Base-by-base conservation (phyloP, 64 coral and sea anemone genomes). In the Montipora foliosa region DNA sequence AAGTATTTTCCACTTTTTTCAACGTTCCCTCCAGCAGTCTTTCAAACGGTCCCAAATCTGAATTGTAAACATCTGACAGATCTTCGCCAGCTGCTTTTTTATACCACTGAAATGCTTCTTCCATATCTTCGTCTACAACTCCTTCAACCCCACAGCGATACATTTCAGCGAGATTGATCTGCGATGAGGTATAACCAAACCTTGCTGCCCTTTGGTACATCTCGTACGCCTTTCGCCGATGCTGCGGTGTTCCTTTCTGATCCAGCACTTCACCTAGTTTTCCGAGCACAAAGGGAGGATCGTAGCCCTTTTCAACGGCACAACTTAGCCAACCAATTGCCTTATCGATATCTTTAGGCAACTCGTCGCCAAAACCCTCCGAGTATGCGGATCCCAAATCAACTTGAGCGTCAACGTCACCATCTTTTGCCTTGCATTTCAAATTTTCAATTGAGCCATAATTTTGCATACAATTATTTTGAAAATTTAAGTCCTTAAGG, bases 51-150 rank as follows among this genome's bases (percentile, higher is more conserved):
- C 50, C 51, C 60, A 80, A 10, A 46, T 57, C 11, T 66, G 8
- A 1, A 75, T 0, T 44, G 11, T 16, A 64, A 14, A 1, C 9
- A 20, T 67, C 5, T 11, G 67, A 61, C 68, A 12, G 17, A 61
- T 91, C 89, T 78, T 98, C 96, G 11, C 88, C 93, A 50, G 93
- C 96, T 7, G 96, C 96, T 50, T 48, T 95, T 75, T 81, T 98
- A 16, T 92, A 98, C 96, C 96, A 98, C 50, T 16, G 81, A 67
- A 98, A 95, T 1, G 96, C 89, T 83, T 98, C 93, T 51, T 74
- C 58, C 7, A 98, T 8, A 58, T 98, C 93, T 86, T 91, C 67
- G 20, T 85, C 44, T 17, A 98, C 96, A 20, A 98, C 93, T n/a
- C 67, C 89, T 86, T 92, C 83, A 9, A 89, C 46, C 0, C 96